Conservation (phyloP, 2,797 vertebrate genomes). For the Myioborus melanocephalus region DNA sequence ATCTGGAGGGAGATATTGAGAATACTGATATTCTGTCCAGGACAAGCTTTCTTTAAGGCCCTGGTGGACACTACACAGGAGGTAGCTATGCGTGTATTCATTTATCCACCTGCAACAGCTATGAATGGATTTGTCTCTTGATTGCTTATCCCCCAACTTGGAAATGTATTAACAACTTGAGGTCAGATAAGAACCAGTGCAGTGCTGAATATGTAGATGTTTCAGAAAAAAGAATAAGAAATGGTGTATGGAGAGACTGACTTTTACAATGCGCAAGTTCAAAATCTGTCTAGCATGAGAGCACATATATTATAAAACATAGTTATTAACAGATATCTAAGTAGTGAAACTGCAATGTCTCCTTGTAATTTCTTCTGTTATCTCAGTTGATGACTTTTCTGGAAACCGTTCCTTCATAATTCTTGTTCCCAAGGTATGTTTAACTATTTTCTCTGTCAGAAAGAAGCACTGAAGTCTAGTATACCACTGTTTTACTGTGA, state of each 20-base stretch:
- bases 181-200: neutral
- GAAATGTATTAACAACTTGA: neutral
- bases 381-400: neutral
- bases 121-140: neutral
- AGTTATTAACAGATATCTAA: neutral
- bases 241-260: neutral
- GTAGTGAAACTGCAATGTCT: neutral
- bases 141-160: neutral
- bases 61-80: neutral
- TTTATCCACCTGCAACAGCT: neutral
- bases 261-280: neutral
- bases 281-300: neutral
- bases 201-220: neutral
- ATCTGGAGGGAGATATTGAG: neutral
- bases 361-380: neutral
- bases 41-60: neutral
- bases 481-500: neutral
- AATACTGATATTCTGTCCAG: neutral
- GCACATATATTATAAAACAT: accelerated
- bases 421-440: neutral
- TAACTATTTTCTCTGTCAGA: neutral
- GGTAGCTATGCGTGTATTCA: neutral
- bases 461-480: neutral
- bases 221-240: neutral
- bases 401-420: neutral